phyloP scores from a whole-genome alignment of 2,888 invertebrate genomes.

The Amblyteles armatorius region DNA sequence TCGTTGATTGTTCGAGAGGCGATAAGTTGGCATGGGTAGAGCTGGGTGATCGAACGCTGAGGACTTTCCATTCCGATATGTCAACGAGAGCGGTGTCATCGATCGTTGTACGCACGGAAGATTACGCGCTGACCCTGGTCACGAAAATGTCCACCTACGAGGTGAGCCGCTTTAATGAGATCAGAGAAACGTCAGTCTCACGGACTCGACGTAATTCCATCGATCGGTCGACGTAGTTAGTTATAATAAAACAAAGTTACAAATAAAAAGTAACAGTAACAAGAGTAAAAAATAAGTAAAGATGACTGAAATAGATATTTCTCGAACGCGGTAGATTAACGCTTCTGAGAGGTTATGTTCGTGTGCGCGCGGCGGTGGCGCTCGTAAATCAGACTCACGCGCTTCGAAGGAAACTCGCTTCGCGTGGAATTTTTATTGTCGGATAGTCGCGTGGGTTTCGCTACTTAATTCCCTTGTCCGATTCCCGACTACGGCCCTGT shows the following conservation, averaged over 20 bases:
- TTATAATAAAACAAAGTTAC: neutral
- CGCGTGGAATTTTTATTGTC: conserved; percentile 67
- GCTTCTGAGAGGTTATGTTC: neutral
- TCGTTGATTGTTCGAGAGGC: conserved; percentile 57
- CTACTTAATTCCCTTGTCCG: conserved; percentile 59
- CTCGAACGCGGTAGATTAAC: neutral
- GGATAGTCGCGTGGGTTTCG: conserved; percentile 63
- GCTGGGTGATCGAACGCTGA: neutral
- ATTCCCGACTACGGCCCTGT: conserved; percentile 30
- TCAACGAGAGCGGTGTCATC: conserved; percentile 29
- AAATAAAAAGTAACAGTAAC: neutral
- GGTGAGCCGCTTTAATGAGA: conserved; percentile 52
- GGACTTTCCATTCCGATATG: conserved; percentile 15
- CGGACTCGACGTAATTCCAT: conserved; percentile 35
- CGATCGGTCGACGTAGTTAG: conserved; percentile 41
- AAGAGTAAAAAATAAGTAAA: neutral
- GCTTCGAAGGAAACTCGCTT: conserved; percentile 60
- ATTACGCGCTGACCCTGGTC: conserved; percentile 39
- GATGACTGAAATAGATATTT: neutral
- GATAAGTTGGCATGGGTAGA: conserved; percentile 49
- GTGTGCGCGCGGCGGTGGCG: conserved; percentile 8
- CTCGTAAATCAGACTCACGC: conserved; percentile 63
- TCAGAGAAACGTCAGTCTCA: conserved; percentile 20
- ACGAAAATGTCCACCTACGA: conserved; percentile 5
- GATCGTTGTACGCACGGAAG: conserved; percentile 16